These are phyloP conservation scores for Bimastos eiseni DNA, from an alignment of 2,888 invertebrate species.

Conservation along the genomic window DNA sequence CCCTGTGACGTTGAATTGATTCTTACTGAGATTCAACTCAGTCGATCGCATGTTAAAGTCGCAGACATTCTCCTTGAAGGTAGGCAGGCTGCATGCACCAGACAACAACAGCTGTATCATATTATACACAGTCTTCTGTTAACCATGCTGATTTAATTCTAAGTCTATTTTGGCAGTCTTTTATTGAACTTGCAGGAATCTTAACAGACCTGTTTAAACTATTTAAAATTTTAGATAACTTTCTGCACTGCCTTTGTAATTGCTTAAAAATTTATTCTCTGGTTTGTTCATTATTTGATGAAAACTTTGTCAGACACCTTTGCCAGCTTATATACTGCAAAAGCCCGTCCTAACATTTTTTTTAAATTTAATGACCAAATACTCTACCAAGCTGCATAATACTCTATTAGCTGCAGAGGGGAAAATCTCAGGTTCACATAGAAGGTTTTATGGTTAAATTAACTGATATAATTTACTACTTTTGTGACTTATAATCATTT, in stretches of 20 bases:
- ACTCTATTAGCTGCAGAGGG: not conserved
- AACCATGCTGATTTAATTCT: not conserved
- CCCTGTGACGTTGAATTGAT: not conserved
- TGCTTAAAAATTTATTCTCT: not conserved
- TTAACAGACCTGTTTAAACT: not conserved
- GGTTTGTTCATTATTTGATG: not conserved
- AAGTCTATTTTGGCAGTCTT: not conserved
- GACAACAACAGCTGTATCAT: not conserved
- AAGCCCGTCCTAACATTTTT: not conserved
- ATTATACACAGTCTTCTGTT: not conserved
- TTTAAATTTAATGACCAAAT: not conserved
- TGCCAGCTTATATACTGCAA: too few species aligned
- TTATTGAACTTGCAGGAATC: not conserved
- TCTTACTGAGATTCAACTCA: not conserved
- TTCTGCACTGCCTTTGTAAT: not conserved
- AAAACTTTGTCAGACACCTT: not conserved
- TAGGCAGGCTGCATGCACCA: not conserved
- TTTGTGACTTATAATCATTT: too few species aligned
- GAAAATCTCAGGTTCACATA: not conserved
- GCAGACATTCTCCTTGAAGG: slow-evolving; percentile 9
- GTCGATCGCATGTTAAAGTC: not conserved
- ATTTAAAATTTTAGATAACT: not conserved
- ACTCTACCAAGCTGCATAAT: not conserved
- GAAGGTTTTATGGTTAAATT: not conserved
- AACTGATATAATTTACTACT: not conserved